phyloP scores from a whole-genome alignment of 2,797 vertebrate genomes.

The Scleropages formosus region DNA sequence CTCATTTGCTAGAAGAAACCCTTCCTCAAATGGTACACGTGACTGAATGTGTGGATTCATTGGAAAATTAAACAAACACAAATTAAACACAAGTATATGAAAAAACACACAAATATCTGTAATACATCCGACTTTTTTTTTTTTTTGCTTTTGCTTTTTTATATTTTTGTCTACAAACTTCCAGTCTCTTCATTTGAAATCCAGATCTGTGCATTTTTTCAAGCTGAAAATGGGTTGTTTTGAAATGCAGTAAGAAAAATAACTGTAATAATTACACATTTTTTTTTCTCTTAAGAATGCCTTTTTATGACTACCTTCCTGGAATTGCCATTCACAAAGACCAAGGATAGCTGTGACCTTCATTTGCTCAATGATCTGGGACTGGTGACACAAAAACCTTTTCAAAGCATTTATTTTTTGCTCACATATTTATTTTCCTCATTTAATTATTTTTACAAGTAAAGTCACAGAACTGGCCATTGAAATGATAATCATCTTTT shows the following conservation, averaged over 20 bases:
- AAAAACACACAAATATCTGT: too few species aligned
- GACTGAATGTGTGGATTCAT: too few species aligned
- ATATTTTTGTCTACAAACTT: too few species aligned
- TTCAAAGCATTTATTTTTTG: neutral
- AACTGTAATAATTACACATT: neutral
- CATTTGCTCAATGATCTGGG: neutral
- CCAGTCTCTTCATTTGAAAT: too few species aligned
- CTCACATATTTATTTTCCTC: slow-evolving; percentile 7
- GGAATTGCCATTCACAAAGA: neutral
- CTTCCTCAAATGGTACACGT: too few species aligned
- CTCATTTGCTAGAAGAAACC: too few species aligned
- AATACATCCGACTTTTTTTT: too few species aligned
- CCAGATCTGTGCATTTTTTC: too few species aligned
- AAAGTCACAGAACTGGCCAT: neutral
- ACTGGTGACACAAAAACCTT: neutral
- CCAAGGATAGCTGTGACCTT: neutral
- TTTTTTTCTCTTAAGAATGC: neutral
- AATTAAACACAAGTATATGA: too few species aligned
- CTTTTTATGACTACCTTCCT: neutral
- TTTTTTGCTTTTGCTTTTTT: too few species aligned
- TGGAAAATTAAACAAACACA: too few species aligned
- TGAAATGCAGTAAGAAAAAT: neutral
- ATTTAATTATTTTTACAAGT: neutral
- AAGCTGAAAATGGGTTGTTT: neutral
- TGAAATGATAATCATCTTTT: slow-evolving; percentile 10